Conservation (phyloP, 2,113 vertebrate species). For the Corythaeola cristata region DNA sequence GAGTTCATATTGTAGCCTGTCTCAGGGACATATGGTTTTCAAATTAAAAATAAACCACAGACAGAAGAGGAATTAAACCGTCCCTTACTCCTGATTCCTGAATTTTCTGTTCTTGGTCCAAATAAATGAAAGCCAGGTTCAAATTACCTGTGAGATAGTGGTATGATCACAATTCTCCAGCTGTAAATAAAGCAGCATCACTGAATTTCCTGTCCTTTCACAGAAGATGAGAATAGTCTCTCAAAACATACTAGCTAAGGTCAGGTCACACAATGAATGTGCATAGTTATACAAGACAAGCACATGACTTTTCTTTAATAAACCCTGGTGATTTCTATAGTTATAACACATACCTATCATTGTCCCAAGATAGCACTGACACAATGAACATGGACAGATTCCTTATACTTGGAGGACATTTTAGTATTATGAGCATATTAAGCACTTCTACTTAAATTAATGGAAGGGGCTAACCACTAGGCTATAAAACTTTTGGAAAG, state of each 20-base stretch:
- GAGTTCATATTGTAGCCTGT: not conserved
- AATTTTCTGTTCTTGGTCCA: not conserved
- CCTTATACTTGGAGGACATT: not conserved
- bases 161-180: not conserved
- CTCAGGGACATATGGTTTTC: not conserved
- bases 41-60: not conserved
- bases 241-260: not conserved
- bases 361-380: not conserved
- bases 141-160: not conserved
- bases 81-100: not conserved
- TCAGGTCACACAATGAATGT: not conserved
- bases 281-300: not conserved
- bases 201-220: not conserved
- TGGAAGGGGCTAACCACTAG: not conserved
- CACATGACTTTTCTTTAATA: not conserved
- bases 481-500: not conserved
- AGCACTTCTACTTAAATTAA: not conserved
- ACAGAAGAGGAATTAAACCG: not conserved
- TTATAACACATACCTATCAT: not conserved
- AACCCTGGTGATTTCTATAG: not conserved
- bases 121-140: not conserved
- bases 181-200: not conserved
- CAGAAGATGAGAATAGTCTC: not conserved
- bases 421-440: not conserved
- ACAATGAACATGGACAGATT: not conserved